Percentiles rank a stretch among this genome's conserved stretches.
Evolutionary conservation across 2,113 vertebrate genomes (phyloP).

Genomic region (Apus apus): DNA sequence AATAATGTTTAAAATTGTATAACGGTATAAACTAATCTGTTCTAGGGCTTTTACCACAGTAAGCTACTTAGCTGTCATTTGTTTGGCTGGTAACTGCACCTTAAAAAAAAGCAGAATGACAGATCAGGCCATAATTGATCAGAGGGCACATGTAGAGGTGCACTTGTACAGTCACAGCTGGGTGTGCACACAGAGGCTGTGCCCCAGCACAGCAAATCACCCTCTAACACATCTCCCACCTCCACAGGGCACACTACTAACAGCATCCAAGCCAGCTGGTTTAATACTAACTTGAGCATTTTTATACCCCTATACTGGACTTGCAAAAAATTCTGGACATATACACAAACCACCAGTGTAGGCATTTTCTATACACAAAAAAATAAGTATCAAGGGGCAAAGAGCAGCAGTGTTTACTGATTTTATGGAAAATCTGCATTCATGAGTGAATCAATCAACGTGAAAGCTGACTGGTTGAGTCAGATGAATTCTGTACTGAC

Average conservation of each 20-base stretch:
- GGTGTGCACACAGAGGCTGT: accelerated
- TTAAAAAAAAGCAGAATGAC: accelerated
- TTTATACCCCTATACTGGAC: not conserved
- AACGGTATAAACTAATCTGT: not conserved
- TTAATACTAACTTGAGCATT: not conserved
- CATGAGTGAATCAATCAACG: not conserved
- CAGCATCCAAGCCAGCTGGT: not conserved
- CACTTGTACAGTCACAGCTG: not conserved
- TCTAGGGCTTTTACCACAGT: not conserved
- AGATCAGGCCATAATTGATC: not conserved
- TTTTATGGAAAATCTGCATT: not conserved
- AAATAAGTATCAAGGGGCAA: not conserved
- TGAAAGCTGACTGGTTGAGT: not conserved
- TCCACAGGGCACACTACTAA: not conserved
- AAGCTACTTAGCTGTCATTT: not conserved
- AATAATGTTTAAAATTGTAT: not conserved
- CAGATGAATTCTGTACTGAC: not conserved
- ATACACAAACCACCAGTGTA: not conserved
- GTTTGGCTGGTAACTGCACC: not conserved
- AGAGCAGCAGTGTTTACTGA: not conserved
- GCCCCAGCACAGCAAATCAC: not conserved
- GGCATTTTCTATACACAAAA: not conserved
- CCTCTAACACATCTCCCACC: not conserved
- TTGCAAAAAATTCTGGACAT: not conserved
- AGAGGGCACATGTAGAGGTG: not conserved